These are phyloP conservation scores for Chaetogeoica ovagalla DNA, from an alignment of 2,888 invertebrate species.

Conservation along the genomic window DNA sequence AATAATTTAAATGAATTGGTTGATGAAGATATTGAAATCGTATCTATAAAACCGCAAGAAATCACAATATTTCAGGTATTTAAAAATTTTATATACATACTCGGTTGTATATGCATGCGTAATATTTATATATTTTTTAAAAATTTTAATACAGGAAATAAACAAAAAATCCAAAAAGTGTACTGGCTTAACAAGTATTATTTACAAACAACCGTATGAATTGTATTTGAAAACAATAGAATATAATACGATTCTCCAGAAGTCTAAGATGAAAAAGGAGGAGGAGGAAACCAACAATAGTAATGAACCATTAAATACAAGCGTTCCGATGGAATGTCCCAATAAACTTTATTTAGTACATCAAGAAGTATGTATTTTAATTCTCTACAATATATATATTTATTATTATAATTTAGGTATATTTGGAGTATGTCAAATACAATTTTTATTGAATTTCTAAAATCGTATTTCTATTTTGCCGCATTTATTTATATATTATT, in stretches of 20 bases:
- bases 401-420: too few species aligned
- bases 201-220: conserved; percentile 40
- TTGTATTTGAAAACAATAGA: conserved; percentile 41
- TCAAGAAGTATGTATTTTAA: conserved; percentile 8
- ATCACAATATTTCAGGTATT: conserved; percentile 35
- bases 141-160: conserved; percentile 5
- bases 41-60: conserved; percentile 20
- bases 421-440: too few species aligned
- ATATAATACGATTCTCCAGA: conserved; percentile 18
- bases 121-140: not conserved
- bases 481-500: too few species aligned
- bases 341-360: conserved; percentile 24
- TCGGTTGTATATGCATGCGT: not conserved
- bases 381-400: too few species aligned
- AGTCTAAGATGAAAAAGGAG: not conserved
- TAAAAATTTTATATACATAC: not conserved
- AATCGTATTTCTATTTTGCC: too few species aligned
- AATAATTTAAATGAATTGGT: conserved; percentile 19
- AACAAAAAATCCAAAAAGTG: conserved; percentile 21
- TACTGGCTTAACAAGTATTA: conserved; percentile 24
- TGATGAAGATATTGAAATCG: not conserved
- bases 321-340: conserved; percentile 16
- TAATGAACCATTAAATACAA: conserved; percentile 7
- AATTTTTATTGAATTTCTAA: too few species aligned
- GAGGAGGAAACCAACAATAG: not conserved